phyloP scores from a whole-genome alignment of 37 sponge, comb jelly and placozoan species.

The Lycopodina hypogea region DNA sequence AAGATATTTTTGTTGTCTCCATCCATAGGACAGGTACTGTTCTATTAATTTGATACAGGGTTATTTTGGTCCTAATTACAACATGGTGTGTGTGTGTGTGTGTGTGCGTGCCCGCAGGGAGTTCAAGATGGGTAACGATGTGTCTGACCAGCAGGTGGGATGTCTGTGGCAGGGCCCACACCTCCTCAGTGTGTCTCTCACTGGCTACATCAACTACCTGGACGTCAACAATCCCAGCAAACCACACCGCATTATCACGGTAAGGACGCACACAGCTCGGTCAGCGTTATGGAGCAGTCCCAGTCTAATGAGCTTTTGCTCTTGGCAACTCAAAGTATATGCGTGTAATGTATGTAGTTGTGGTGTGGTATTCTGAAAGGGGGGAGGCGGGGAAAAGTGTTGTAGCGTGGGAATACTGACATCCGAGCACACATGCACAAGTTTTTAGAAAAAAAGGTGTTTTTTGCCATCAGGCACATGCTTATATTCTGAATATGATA shows the following conservation, averaged over 20 bases:
- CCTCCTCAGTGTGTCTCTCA: constrained; percentile 85
- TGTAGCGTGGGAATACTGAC: no score
- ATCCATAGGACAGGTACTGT: no score
- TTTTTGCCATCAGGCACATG: no score
- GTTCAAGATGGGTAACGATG: constrained; percentile 80
- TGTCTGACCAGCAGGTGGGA: constrained; percentile 91
- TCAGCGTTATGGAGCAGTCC: not conserved
- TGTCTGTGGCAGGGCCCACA: constrained; percentile 94
- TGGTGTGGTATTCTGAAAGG: not conserved
- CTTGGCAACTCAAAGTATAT: not conserved
- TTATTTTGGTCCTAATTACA: no score
- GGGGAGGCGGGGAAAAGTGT: constrained; percentile 2
- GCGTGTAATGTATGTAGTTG: no score
- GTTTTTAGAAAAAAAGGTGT: no score
- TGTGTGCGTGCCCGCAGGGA: constrained; percentile 40
- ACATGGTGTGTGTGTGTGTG: no score
- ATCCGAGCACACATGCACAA: no score
- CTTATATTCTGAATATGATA: no score
- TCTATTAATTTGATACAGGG: no score
- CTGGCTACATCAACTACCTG: constrained; percentile 94
- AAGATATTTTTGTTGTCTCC: no score
- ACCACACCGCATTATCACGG: constrained; percentile 78
- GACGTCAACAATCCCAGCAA: constrained; percentile 84
- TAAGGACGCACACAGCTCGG: not conserved
- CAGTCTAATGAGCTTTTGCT: not conserved